Base-by-base conservation (phyloP, 2,113 vertebrate genomes). In the Vulpes ferrilata region DNA sequence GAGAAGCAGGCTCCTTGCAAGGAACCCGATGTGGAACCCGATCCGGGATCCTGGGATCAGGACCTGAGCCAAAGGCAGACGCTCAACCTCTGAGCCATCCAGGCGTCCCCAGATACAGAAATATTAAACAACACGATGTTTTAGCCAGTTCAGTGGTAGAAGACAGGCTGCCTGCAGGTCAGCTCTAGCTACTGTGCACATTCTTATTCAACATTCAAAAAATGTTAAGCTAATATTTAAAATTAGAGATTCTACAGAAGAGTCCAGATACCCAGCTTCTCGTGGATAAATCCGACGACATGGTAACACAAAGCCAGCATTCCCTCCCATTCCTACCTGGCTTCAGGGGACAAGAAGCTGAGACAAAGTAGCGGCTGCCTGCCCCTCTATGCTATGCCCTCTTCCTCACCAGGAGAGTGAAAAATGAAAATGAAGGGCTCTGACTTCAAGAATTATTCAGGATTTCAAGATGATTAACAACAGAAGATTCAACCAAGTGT, bases 231-330 rank as follows among this genome's bases (percentile, higher is more conserved):
- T 64, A 88, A 38, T 80, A 76, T 82, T 96, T 83, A 74, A 95
- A 93, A 64, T 43, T 4, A 86, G 60, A 32, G 11, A 89, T 74
- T 93, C 35, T 57, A 95, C 67, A 57, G 38, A 79, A 88, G 91
- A 94, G 55, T 78, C 60, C 16, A 35, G 12, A 78, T 57, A 81
- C 48, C 55, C 27, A 86, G 78, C 25, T 86, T 82, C 48, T 64
- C 78, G 32, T 60, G 73, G 93, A 57, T 89, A 94, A 93, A 55
- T 43, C 35, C 27, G 92, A 57, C 0, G 12, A 76, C 12, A 8
- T 48, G 48, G 62, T 3, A 73, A 86, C 35, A 95, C 65, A 96
- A 94, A 81, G 94, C 38, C 73, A 80, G 30, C 35, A 83, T 87
- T 80, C 30, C 65, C 59, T 94, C 27, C 69, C 73, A 38, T 76